These are phyloP conservation scores for Eulemur rufifrons DNA, from an alignment of 2,113 vertebrate species.

Conservation along the genomic window DNA sequence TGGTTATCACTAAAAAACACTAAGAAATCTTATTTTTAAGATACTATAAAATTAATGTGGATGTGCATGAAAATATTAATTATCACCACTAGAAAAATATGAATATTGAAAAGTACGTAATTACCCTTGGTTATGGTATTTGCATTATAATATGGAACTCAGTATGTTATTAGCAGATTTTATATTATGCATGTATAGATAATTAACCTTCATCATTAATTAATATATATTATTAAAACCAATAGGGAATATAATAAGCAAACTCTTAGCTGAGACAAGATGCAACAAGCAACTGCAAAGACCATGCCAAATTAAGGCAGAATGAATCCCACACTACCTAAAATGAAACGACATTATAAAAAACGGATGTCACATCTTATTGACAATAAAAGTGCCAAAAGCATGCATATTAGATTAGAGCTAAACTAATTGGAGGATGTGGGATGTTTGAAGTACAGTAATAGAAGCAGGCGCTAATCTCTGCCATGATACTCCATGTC, in stretches of 20 bases:
- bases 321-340: slow-evolving; percentile 65
- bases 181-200: not conserved
- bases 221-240: slow-evolving; percentile 49
- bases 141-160: slow-evolving; percentile 17
- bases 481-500: slow-evolving; percentile 82
- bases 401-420: slow-evolving; percentile 82
- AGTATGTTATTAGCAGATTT: not conserved
- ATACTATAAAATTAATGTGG: not conserved
- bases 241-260: not conserved
- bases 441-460: slow-evolving; percentile 73
- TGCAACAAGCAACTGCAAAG: slow-evolving; percentile 40
- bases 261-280: not conserved
- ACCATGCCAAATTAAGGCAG: slow-evolving; percentile 49
- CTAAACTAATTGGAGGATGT: slow-evolving; percentile 78
- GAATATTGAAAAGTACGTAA: not conserved
- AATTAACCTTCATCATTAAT: slow-evolving; percentile 42
- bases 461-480: slow-evolving; percentile 80
- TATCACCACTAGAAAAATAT: not conserved
- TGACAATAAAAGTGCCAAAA: slow-evolving; percentile 77
- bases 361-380: slow-evolving; percentile 71
- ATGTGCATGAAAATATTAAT: not conserved
- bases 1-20: not conserved
- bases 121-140: not conserved
- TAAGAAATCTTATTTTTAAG: not conserved
- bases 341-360: slow-evolving; percentile 66